These are phyloP conservation scores for Anabas testudineus DNA, from an alignment of 2,797 vertebrate species.

Conservation along the genomic window DNA sequence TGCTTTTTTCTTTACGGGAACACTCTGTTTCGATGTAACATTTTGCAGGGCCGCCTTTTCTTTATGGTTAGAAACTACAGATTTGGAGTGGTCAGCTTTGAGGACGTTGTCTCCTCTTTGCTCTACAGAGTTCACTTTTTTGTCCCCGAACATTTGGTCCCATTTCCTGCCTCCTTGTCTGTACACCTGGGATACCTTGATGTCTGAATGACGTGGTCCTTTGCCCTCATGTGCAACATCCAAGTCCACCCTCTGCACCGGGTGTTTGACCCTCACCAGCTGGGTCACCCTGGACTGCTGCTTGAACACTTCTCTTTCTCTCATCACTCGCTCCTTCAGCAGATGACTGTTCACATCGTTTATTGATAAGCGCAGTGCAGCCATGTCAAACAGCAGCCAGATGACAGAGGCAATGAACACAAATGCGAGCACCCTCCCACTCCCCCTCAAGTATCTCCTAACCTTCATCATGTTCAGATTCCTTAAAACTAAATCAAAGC, in stretches of 20 bases:
- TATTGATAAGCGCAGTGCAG: conserved; percentile 90
- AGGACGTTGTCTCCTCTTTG: background rate
- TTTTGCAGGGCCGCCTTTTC: background rate
- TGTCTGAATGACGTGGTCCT: conserved; percentile 6
- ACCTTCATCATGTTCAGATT: conserved; percentile 73
- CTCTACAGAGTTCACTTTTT: background rate
- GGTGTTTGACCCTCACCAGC: conserved; percentile 60
- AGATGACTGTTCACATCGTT: conserved; percentile 84
- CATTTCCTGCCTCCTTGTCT: conserved; percentile 44
- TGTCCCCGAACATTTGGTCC: conserved; percentile 1
- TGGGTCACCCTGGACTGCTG: conserved; percentile 43
- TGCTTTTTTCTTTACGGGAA: conserved; percentile 41
- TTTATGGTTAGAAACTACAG: conserved; percentile 6
- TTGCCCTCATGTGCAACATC: conserved; percentile 15
- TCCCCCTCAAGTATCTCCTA: conserved; percentile 90
- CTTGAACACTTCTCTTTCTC: conserved; percentile 64
- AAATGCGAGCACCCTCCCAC: conserved; percentile 90
- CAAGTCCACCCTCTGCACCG: conserved; percentile 61
- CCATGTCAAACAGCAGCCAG: conserved; percentile 97
- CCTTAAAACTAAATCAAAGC: background rate
- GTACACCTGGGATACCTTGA: conserved; percentile 65
- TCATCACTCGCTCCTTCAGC: conserved; percentile 77
- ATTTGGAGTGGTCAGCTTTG: background rate
- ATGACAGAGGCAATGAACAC: conserved; percentile 92
- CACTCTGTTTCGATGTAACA: conserved; percentile 29